Evolutionary conservation across 2,888 invertebrate species (phyloP), one percentile per base, ranked within the genome.

Genomic region (Leucozona laternaria): DNA sequence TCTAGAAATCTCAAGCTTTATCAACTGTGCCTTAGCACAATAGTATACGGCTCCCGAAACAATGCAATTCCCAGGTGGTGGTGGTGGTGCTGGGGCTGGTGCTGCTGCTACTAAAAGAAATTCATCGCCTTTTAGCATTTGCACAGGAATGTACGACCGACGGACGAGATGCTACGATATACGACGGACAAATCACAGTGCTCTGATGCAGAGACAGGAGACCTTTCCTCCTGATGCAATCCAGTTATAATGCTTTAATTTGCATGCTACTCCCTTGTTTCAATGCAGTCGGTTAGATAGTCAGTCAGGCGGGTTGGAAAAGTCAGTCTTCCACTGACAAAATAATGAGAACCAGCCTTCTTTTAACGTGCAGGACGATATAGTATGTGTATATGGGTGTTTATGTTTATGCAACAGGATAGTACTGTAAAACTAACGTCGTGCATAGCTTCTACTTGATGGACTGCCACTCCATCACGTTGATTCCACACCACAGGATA

Each of bases 391-490:
- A 17, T 40, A 22, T 53, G 43, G 57, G 53, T 58, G 50, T 28
- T 13, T 62, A 58, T 57, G 55, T 28, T 13, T 62, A 58, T 53
- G 78, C 82, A 86, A 82, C 86, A 86, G 86, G 75, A 75, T 70
- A 11, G 34, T 17, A 79, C 45, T 86, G 78, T 50, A 79, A 86
- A 86, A 78, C 78, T 70, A 73, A 77, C 81, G 72, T 58, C 77
- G 53, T 53, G n/a, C 78, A 78, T 68, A 45, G 70, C 55, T 68
- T 78, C 55, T 53, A 34, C 72, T 79, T 86, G 86, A 86, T 79
- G 86, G 86, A 86, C 86, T 79, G 82, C 78, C 82, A 82, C 86
- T 86, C 82, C 57, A 86, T 86, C 86, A 81, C 82, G 72, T 79
- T 78, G 82, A 78, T 80, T 75, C 81, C 81, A 85, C 68, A 55